Conservation (phyloP, 1,140 invertebrate genomes). For the Pantala flavescens region DNA sequence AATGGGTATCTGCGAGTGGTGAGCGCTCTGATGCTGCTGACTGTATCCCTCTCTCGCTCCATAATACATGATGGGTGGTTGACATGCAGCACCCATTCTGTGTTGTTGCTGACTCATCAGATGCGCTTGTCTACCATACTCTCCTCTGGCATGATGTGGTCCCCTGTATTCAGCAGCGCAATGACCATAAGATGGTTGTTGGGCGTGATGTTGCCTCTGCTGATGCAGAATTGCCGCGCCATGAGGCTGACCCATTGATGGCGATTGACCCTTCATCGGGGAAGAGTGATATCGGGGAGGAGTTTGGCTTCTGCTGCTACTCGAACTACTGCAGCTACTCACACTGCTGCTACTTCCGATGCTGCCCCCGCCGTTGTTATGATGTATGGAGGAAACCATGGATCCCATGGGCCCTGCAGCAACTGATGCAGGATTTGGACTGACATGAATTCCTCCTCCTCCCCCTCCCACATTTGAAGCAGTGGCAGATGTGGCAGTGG, state of each 20-base stretch:
- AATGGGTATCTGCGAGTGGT: not conserved
- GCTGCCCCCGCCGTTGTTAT: not conserved
- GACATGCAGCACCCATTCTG: not conserved
- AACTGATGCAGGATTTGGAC: conserved; percentile 12
- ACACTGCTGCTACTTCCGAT: conserved; percentile 8
- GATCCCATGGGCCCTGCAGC: conserved; percentile 15
- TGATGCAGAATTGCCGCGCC: too few species aligned
- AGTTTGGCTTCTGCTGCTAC: conserved; percentile 10
- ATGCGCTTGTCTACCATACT: not conserved
- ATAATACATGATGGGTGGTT: not conserved
- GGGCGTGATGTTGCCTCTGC: not conserved
- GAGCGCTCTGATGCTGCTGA: not conserved
- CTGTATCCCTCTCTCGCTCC: not conserved
- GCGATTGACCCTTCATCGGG: conserved; percentile 1
- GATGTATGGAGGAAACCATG: not conserved
- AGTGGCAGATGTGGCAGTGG: not conserved
- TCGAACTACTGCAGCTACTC: not conserved
- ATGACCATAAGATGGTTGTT: conserved; percentile 4
- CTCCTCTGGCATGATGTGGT: not conserved
- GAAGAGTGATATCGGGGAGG: not conserved
- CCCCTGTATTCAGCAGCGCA: conserved; percentile 11
- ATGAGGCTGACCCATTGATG: not conserved
- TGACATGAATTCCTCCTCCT: not conserved
- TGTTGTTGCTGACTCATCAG: not conserved
- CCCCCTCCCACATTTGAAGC: not conserved